Base-by-base conservation (phyloP, 2,113 vertebrate genomes). In the Heliornis fulica region DNA sequence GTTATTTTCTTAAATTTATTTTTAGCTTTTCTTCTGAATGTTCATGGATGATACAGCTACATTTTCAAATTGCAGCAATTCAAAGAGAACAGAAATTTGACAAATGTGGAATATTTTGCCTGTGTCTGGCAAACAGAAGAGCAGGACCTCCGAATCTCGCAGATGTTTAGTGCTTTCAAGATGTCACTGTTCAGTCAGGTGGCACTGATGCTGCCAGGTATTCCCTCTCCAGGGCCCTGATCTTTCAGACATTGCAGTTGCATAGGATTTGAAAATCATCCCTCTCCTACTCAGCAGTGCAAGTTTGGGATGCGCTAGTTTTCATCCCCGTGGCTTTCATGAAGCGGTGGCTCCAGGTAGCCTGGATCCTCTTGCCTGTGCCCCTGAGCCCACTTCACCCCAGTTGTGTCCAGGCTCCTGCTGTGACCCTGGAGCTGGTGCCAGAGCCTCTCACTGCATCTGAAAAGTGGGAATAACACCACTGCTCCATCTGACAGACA, bases 11-110 rank as follows among this genome's bases (percentile, higher is more conserved):
- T 84, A 80, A 72, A 13, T 70, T 91, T 85, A 94, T 96, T 97
- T 97, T 96, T 92, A 92, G 57, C 57, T 84, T 97, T 80, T 96
- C 72, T 96, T 97, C 93, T 96, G 61, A 89, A 72, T 85, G 51
- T 89, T 92, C 54, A 32, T 93, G 90, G 70, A 78, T 94, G 61
- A 63, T 92, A 57, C 34, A 92, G 45, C 78, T 94, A 54, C 31
- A 51, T 94, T 97, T 97, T 78, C 84, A 83, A 97, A 95, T 54
- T 87, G 23, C 71, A 80, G 23, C 92, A 78, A 93, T 60, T 89
- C 90, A 71, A 51, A 78, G 53, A 90, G 53, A 96, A 71, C 38
- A 65, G 64, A 78, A 85, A 84, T 80, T 85, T 96, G 51, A 68
- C 80, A 72, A 88, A 94, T 56, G 36, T 54, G 53, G 75, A 70